Conservation (phyloP, 2,113 vertebrate species). For the Charadrius vociferus region DNA sequence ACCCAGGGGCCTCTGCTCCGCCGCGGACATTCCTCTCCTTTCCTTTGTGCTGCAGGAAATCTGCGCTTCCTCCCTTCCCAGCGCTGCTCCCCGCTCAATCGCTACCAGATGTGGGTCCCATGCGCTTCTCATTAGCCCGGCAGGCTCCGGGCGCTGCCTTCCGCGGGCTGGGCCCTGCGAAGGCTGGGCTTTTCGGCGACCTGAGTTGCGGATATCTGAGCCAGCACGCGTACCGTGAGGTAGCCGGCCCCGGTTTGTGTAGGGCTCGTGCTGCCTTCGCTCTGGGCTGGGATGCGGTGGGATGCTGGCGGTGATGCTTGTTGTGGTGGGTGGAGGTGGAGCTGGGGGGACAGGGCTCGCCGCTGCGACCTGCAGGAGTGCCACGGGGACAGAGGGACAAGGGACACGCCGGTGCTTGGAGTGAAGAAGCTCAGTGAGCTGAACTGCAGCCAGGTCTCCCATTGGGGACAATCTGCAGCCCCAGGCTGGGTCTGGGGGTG, state of each 20-base stretch:
- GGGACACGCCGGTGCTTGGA: rapidly evolving
- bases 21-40: constrained; percentile 73
- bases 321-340: not conserved
- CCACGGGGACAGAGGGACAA: not conserved
- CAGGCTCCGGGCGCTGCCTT: constrained; percentile 74
- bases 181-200: constrained; percentile 51
- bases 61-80: constrained; percentile 86
- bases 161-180: constrained; percentile 63
- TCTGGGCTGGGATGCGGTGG: no score
- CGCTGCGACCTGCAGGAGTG: rapidly evolving
- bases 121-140: constrained; percentile 79
- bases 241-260: rapidly evolving
- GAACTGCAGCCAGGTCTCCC: not conserved
- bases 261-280: not conserved
- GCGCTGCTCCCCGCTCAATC: constrained; percentile 84
- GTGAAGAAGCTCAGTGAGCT: not conserved
- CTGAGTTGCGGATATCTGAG: constrained; percentile 59
- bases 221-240: not conserved
- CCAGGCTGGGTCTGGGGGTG: not conserved
- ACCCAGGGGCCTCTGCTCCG: not conserved
- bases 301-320: not conserved
- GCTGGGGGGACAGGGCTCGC: not conserved
- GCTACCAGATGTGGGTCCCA: constrained; percentile 92
- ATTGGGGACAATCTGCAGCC: rapidly evolving
- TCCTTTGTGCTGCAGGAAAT: constrained; percentile 91